Conservation (phyloP, 2,888 invertebrate species). For the Xiphydria camelus region DNA sequence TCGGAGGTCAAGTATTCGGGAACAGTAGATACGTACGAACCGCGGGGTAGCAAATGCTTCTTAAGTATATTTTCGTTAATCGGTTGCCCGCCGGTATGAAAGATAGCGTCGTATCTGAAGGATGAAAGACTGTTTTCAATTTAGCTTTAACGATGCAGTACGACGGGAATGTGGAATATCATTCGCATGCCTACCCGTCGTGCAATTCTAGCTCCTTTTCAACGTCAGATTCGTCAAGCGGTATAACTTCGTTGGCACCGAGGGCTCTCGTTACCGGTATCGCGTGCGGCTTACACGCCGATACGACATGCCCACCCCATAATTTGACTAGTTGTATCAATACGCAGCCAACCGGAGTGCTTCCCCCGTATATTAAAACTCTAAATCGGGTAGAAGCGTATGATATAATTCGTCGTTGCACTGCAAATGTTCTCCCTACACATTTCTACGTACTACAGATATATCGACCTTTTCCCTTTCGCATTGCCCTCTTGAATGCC, state of each 20-base stretch:
- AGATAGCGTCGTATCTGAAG: conserved; percentile 59
- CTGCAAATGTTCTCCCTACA: too few species aligned
- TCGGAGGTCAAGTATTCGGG: conserved; percentile 61
- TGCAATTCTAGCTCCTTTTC: conserved; percentile 46
- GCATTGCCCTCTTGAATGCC: conserved; percentile 59
- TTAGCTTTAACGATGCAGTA: too few species aligned
- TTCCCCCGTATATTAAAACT: conserved; percentile 63
- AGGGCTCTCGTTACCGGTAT: conserved; percentile 63
- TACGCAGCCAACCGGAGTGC: conserved; percentile 65
- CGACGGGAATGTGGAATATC: conserved; percentile 2
- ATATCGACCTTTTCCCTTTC: conserved; percentile 59
- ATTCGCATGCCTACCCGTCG: conserved; percentile 38
- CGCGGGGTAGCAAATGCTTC: conserved; percentile 51
- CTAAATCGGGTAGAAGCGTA: conserved; percentile 51
- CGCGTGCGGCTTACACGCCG: conserved; percentile 61
- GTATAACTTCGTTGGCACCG: conserved; percentile 62
- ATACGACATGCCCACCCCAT: conserved; percentile 64
- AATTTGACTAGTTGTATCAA: conserved; percentile 63
- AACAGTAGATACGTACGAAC: conserved; percentile 60
- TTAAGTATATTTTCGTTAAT: conserved; percentile 50
- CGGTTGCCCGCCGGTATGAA: conserved; percentile 59
- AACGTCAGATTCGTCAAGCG: conserved; percentile 45
- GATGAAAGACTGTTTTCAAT: conserved; percentile 4
- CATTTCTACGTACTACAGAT: neutral
- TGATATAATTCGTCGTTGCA: too few species aligned